phyloP scores from a whole-genome alignment of 2,888 invertebrate genomes.

The Eulithis testata region DNA sequence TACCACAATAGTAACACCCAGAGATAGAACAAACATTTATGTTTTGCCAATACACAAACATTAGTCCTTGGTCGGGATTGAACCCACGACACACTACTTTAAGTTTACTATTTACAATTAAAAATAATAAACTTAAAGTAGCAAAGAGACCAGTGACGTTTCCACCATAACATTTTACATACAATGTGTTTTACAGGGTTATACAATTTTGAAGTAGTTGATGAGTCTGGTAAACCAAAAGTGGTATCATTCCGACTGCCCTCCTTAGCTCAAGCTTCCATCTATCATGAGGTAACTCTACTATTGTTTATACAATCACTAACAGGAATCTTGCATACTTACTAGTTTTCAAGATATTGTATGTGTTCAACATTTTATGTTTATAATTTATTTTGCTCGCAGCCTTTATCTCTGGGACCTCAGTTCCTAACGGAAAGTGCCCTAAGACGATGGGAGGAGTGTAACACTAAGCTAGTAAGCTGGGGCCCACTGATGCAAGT shows the following conservation, averaged over 20 bases:
- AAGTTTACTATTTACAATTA: no score
- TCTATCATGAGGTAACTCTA: slow-evolving; percentile 92
- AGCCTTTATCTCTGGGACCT: slow-evolving; percentile 91
- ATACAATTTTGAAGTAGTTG: slow-evolving; percentile 95
- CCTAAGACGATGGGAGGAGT: slow-evolving; percentile 93
- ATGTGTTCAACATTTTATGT: no score
- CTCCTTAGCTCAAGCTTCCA: slow-evolving; percentile 94
- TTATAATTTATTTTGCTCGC: slow-evolving; percentile 40
- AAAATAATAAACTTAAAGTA: no score
- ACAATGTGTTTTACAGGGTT: slow-evolving; percentile 79
- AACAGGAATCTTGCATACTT: no score
- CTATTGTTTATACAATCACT: background rate
- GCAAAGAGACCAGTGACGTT: no score
- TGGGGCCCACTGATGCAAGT: slow-evolving; percentile 97
- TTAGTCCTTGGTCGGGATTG: no score
- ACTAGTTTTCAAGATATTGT: no score
- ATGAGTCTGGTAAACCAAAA: slow-evolving; percentile 93
- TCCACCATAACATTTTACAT: no score
- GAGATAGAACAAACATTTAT: no score
- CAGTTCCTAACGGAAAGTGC: slow-evolving; percentile 94
- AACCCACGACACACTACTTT: no score
- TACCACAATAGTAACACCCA: no score
- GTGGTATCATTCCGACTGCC: slow-evolving; percentile 95
- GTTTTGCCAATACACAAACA: no score
- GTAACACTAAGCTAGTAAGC: slow-evolving; percentile 93